A percentile compares a stretch with the other conserved stretches of the same genome.
phyloP scores from a whole-genome alignment of 2,797 vertebrate genomes.

The Sus cebifrons region DNA sequence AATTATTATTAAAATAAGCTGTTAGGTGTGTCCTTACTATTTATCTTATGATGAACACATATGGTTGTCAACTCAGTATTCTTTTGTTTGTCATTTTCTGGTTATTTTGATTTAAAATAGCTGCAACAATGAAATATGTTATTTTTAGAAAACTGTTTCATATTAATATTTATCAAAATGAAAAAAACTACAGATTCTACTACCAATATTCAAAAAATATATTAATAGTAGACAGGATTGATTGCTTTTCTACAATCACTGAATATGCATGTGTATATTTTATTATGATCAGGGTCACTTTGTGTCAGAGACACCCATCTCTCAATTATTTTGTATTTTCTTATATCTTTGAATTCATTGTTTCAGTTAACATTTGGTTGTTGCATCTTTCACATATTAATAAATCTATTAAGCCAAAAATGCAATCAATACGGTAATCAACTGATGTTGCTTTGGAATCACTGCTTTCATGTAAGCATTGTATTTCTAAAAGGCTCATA shows the following conservation, averaged over 20 bases:
- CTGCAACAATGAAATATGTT: neutral
- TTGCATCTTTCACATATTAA: constrained; percentile 70
- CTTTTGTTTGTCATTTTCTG: constrained; percentile 32
- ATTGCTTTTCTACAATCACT: constrained; percentile 18
- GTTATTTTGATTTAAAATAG: neutral
- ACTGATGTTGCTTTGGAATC: constrained; percentile 55
- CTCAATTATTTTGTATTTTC: constrained; percentile 62
- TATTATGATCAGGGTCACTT: constrained; percentile 61
- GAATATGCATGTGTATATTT: constrained; percentile 43
- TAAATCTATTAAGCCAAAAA: constrained; percentile 57
- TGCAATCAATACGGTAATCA: constrained; percentile 70
- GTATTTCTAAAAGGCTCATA: constrained; percentile 13
- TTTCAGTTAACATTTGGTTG: constrained; percentile 70
- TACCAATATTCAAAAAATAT: neutral
- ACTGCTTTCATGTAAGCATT: constrained; percentile 49
- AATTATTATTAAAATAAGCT: constrained; percentile 33
- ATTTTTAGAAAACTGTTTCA: constrained; percentile 54
- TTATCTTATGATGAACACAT: neutral
- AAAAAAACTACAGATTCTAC: constrained; percentile 31
- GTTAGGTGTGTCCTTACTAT: neutral
- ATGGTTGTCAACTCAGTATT: neutral
- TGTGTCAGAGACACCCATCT: constrained; percentile 40
- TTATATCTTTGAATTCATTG: constrained; percentile 50
- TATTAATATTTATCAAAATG: constrained; percentile 54
- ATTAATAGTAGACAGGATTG: constrained; percentile 29